Conservation (phyloP, 2,797 vertebrate species). For the Oreortyx pictus region DNA sequence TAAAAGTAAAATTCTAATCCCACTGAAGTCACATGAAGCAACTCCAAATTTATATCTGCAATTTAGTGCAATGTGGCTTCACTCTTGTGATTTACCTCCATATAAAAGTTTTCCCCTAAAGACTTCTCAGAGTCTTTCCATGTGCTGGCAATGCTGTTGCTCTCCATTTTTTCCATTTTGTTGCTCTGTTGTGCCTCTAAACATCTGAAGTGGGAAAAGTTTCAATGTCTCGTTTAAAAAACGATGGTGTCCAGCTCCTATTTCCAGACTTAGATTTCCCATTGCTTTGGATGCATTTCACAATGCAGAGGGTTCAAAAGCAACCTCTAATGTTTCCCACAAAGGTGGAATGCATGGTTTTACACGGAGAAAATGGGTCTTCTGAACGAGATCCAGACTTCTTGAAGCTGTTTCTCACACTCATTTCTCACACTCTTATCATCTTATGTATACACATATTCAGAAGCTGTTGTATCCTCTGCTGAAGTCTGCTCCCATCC, state of each 20-base stretch:
- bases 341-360: not conserved
- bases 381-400: not conserved
- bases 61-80: not conserved
- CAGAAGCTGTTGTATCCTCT: not conserved
- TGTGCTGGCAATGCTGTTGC: not conserved
- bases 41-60: not conserved
- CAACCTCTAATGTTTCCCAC: not conserved
- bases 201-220: not conserved
- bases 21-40: not conserved
- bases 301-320: not conserved
- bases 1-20: not conserved
- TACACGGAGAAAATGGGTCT: not conserved
- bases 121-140: not conserved
- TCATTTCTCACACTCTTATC: not conserved
- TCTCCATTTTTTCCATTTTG: not conserved
- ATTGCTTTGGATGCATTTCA: not conserved
- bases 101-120: not conserved
- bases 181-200: not conserved
- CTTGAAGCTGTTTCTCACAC: not conserved
- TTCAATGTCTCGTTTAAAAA: not conserved
- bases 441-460: not conserved
- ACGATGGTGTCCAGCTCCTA: fast-evolving
- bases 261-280: not conserved
- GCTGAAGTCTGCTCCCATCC: not conserved
- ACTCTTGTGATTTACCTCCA: not conserved